Evolutionary conservation across 2,113 vertebrate genomes (phyloP).

Genomic region (Ochotona curzoniae): DNA sequence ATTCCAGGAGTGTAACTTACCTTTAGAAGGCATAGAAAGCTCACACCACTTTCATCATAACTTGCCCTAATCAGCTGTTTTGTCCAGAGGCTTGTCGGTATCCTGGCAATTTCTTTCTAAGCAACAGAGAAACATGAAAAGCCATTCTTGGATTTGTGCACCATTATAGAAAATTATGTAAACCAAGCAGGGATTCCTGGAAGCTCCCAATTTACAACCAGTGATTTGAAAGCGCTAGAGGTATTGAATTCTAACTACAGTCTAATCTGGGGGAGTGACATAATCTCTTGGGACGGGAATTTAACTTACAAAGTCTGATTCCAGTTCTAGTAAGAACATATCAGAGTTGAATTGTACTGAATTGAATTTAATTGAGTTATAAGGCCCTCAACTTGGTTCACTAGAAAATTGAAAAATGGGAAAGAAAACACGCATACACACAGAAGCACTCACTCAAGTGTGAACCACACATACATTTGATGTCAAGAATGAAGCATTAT

Average conservation of each 20-base stretch:
- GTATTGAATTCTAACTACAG: rapidly evolving
- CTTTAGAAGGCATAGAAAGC: rapidly evolving
- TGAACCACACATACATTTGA: neutral
- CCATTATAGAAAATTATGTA: neutral
- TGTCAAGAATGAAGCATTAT: neutral
- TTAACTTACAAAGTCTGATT: neutral
- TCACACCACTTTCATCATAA: rapidly evolving
- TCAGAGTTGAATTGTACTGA: neutral
- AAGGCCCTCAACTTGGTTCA: neutral
- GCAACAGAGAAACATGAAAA: neutral
- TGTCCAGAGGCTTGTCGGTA: rapidly evolving
- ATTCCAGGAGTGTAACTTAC: neutral
- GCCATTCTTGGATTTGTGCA: neutral
- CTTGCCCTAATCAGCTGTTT: neutral
- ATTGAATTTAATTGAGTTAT: neutral
- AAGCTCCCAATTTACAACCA: neutral
- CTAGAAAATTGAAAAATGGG: neutral
- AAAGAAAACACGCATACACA: neutral
- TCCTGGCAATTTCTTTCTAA: neutral
- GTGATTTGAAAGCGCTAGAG: rapidly evolving
- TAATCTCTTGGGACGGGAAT: neutral
- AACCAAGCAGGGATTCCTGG: no score
- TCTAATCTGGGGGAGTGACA: neutral
- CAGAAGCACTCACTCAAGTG: no score
- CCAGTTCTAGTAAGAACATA: no score